phyloP scores from a whole-genome alignment of 2,888 invertebrate species.

The Bembecia ichneumoniformis region DNA sequence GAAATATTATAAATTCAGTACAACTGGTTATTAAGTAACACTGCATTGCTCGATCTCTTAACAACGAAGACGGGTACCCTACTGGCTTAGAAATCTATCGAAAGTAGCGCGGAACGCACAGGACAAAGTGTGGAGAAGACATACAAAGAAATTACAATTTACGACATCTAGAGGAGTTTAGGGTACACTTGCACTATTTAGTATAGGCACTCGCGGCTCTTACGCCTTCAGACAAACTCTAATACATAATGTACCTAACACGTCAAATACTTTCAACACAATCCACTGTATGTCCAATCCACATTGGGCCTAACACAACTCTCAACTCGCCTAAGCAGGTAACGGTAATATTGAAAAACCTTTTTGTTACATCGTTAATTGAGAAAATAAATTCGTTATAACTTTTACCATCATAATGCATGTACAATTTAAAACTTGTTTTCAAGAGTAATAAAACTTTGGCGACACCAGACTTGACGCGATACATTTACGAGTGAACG shows the following conservation, averaged over 20 bases:
- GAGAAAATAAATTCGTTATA: too few relatives aligned
- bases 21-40: background rate
- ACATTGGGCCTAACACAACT: constrained; percentile 14
- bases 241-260: constrained; percentile 3
- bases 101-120: constrained; percentile 9
- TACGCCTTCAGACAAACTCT: constrained; percentile 15
- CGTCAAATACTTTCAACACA: constrained; percentile 1
- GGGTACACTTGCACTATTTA: constrained; percentile 20
- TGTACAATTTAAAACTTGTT: too few relatives aligned
- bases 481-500: too few relatives aligned
- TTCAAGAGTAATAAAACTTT: too few relatives aligned
- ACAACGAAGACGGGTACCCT: background rate
- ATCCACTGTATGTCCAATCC: constrained; percentile 27
- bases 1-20: constrained; percentile 12
- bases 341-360: too few relatives aligned
- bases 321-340: constrained; percentile 2
- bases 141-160: constrained; percentile 19
- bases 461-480: too few relatives aligned
- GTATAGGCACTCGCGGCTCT: constrained; percentile 27
- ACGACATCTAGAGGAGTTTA: constrained; percentile 12
- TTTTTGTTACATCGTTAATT: too few relatives aligned
- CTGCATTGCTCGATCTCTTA: background rate
- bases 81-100: constrained; percentile 7
- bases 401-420: too few relatives aligned
- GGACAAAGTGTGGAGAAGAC: constrained; percentile 26